Evolutionary conservation across 2,888 invertebrate species (phyloP).

Genomic region (Anaspis maculata): DNA sequence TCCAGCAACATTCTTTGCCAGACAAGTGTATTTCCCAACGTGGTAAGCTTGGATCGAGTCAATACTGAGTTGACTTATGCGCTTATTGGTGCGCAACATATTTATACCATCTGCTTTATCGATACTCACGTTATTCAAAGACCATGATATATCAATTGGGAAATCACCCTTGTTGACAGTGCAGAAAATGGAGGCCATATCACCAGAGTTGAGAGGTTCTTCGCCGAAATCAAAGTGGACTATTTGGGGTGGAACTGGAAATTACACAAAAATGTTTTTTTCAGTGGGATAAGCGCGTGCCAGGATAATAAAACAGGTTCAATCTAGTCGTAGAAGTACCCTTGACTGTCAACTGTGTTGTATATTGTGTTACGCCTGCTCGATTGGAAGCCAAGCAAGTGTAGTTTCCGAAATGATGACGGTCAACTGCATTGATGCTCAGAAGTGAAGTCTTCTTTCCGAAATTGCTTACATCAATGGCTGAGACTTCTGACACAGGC

Average conservation of each 20-base stretch:
- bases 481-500: slow-evolving; percentile 46
- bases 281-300: too few species aligned
- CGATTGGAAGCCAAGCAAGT: slow-evolving; percentile 48
- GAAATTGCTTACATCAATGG: slow-evolving; percentile 48
- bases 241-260: slow-evolving; percentile 44
- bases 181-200: slow-evolving; percentile 59
- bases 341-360: slow-evolving; percentile 46
- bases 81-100: slow-evolving; percentile 46
- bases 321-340: too few species aligned
- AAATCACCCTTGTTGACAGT: slow-evolving; percentile 65
- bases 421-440: slow-evolving; percentile 51
- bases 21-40: slow-evolving; percentile 55
- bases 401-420: slow-evolving; percentile 48
- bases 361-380: slow-evolving; percentile 45
- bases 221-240: slow-evolving; percentile 43
- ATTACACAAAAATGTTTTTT: slow-evolving; percentile 18
- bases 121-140: slow-evolving; percentile 56
- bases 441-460: slow-evolving; percentile 55
- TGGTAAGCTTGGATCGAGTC: slow-evolving; percentile 51
- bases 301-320: too few species aligned
- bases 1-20: slow-evolving; percentile 56
- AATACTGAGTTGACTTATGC: slow-evolving; percentile 53
- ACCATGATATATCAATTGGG: slow-evolving; percentile 66
- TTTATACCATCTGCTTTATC: slow-evolving; percentile 31
- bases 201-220: slow-evolving; percentile 60